phyloP scores from a whole-genome alignment of 2,797 vertebrate genomes.

The Rhyacichthys aspro region DNA sequence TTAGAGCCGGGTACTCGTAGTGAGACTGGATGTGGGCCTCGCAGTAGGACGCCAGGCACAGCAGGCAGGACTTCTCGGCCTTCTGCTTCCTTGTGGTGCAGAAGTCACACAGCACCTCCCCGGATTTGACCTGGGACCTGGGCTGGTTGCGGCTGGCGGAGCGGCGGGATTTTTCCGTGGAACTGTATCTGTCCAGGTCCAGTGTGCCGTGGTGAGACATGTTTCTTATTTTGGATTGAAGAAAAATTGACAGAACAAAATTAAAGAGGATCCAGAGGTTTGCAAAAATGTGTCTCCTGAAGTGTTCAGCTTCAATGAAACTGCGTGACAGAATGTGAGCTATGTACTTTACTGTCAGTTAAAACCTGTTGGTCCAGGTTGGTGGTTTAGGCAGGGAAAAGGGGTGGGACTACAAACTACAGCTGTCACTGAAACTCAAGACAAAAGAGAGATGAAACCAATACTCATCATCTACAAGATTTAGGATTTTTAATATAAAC shows the following conservation, averaged over 20 bases:
- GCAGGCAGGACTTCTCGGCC: constrained; percentile 90
- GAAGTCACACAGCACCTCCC: constrained; percentile 86
- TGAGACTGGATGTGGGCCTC: constrained; percentile 87
- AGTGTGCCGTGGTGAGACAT: constrained; percentile 73
- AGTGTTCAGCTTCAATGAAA: constrained; percentile 73
- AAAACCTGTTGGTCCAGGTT: constrained; percentile 77
- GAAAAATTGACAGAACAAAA: not conserved
- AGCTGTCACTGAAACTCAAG: constrained; percentile 19
- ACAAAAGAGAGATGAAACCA: constrained; percentile 14
- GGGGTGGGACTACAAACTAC: constrained; percentile 47
- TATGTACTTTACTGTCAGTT: constrained; percentile 63
- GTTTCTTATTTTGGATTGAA: constrained; percentile 5
- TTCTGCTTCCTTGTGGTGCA: constrained; percentile 81
- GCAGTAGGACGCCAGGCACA: constrained; percentile 94
- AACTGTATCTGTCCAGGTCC: constrained; percentile 70
- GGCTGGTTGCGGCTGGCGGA: constrained; percentile 54
- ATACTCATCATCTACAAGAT: too few relatives aligned
- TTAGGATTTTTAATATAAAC: too few relatives aligned
- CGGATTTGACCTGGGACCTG: constrained; percentile 9
- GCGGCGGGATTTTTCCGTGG: constrained; percentile 60
- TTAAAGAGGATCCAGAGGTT: not conserved
- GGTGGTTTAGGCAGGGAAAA: constrained; percentile 24
- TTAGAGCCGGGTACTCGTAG: constrained; percentile 87
- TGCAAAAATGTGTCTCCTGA: constrained; percentile 7
- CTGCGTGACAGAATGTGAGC: constrained; percentile 72